Percentiles rank a stretch among this genome's conserved stretches.
Evolutionary conservation across 2,113 vertebrate species (phyloP).

Genomic region (Corydoras sp.): DNA sequence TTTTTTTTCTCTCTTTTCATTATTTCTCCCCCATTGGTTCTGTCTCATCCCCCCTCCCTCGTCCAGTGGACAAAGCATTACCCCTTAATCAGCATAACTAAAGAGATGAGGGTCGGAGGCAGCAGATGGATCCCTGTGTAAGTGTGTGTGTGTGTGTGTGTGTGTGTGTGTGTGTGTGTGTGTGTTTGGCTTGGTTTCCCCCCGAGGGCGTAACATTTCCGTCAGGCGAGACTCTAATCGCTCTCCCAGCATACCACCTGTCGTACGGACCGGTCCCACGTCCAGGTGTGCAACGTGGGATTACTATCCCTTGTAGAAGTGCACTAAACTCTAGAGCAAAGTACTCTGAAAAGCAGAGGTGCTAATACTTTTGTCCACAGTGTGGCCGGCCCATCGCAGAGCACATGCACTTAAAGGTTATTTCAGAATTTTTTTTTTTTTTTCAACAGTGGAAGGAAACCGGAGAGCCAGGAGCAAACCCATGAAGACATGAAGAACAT

Average conservation of each 20-base stretch:
- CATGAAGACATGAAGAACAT: no score
- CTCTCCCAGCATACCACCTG: constrained; percentile 26
- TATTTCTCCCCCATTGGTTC: constrained; percentile 26
- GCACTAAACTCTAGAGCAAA: neutral
- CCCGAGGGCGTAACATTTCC: constrained; percentile 39
- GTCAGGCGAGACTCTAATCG: constrained; percentile 1
- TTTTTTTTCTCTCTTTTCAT: neutral
- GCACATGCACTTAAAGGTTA: no score
- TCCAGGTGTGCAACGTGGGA: neutral
- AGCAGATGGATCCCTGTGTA: constrained; percentile 43
- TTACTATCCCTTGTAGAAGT: constrained; percentile 9
- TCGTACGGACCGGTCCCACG: constrained; percentile 19
- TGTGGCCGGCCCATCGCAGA: no score
- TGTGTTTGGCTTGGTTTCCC: constrained; percentile 54
- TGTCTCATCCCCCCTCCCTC: constrained; percentile 36
- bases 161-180: constrained; percentile 20
- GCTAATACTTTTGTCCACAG: no score
- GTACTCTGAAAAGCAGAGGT: no score
- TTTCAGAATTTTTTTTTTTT: no score
- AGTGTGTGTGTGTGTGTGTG: neutral
- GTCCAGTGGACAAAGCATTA: constrained; percentile 49
- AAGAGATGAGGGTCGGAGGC: constrained; percentile 57
- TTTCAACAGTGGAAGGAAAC: no score
- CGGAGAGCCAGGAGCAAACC: no score
- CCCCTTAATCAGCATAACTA: constrained; percentile 78